Base-by-base conservation (phyloP, 2,113 vertebrate genomes). In the Lonchura striata region DNA sequence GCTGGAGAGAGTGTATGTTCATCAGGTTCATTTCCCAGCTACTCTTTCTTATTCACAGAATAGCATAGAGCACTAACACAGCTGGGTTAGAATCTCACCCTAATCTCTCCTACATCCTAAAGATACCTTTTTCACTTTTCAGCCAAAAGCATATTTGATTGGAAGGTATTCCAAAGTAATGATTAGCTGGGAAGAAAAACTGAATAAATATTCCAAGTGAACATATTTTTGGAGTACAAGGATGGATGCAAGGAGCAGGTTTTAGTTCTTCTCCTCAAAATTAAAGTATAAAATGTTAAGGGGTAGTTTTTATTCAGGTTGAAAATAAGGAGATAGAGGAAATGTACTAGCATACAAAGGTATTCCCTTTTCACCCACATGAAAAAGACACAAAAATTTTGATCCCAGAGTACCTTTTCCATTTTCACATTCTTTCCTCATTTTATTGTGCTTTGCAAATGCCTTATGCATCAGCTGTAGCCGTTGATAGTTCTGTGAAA, bases 371-470 rank as follows among this genome's bases (percentile, higher is more conserved):
- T 56, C 27, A 70, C 4, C 7, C 37, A 85, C 20, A 83, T 52
- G 17, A 56, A 74, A 81, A 81, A 24, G 46, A 4, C 4, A 1
- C 22, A 16, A 41, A 33, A 2, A 9, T 64, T 60, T 61, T 66
- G 27, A 71, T 77, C 23, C 19, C 24, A 49, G 60, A 79, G 56
- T 96, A 99, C 99, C 99, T 98, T 97, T 98, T 95, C 98, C 99
- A 63, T 98, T 91, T 92, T 99, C 98, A 80, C 98, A 99, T 27
- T 99, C 99, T 54, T 96, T 98, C 99, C 99, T 99, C 96, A 99
- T 97, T 89, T 98, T 98, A 97, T 99, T 98, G 97, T 99, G 99
- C 91, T 98, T 99, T 60, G 94, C 94, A 97, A 99, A 98, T 65
- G 99, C 99, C 49, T 95, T 90, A 76, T 98, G 93, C 98, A 99